Conservation (phyloP, 2,113 vertebrate genomes). For the Mormoops blainvillei region DNA sequence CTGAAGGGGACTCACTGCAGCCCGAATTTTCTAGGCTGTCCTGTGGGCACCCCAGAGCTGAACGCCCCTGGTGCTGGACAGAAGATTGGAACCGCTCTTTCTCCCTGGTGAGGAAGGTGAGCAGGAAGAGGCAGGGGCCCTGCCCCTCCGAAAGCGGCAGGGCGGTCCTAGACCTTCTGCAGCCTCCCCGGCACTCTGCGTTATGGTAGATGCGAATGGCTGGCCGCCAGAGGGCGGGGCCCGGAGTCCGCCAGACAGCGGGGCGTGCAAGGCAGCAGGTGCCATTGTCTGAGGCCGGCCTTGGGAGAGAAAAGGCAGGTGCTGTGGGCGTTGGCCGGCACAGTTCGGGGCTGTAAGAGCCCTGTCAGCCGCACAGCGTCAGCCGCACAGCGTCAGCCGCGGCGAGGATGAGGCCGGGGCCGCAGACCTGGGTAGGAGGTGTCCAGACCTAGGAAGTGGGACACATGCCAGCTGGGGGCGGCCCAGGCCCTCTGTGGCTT, state of each 20-base stretch:
- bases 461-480: accelerated
- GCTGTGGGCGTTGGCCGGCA: not conserved
- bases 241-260: not conserved
- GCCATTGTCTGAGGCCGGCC: not conserved
- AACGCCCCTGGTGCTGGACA: accelerated
- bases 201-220: not conserved
- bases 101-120: not conserved
- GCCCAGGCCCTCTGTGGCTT: not conserved
- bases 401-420: not conserved
- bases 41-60: not conserved
- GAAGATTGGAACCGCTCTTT: not conserved
- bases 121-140: not conserved
- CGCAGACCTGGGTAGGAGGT: not conserved
- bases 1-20: not conserved
- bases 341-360: not conserved
- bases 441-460: not conserved
- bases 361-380: not conserved
- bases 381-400: not conserved
- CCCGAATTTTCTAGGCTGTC: not conserved
- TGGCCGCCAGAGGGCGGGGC: not conserved
- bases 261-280: not conserved
- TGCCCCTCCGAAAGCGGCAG: not conserved
- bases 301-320: not conserved
- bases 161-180: not conserved
- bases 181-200: not conserved